Evolutionary conservation across 1,140 invertebrate species (phyloP), one percentile per base, ranked within the genome.

Genomic region (Philotrypesis tridentata): DNA sequence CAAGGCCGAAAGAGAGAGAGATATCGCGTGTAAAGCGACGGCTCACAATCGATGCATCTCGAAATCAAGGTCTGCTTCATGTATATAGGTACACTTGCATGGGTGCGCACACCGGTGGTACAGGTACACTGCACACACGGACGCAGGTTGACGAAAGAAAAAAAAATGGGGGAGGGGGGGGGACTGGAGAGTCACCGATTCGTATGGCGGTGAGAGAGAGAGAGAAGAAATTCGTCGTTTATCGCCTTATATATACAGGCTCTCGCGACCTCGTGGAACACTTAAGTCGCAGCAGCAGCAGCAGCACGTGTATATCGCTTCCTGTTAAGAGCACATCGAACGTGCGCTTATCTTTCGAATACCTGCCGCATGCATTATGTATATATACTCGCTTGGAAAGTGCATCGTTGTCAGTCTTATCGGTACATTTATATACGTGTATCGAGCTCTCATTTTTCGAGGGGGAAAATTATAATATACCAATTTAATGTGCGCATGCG

Each of bases 251-350:
- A 17, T 37, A 37, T 37, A 37, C 48, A 55, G 31, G 21, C 29
- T 37, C 14, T 17, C n/a, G n/a, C 37, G 33, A 72, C 70, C 70
- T 72, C 37, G 37, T 43, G 70, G 37, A 72, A 40, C 70, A 43
- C 70, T 72, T 72, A 33, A n/a, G 29, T 55, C 48, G 48, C 17
- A 4, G 31, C 31, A 67, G 48, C 17, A 4, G 31, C 31, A 67
- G 5, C 67, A 37, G 31, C 31, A 33, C 33, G 9, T 37, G 67
- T 31, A 70, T n/a, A n/a, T n/a, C n/a, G 70, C 31, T 43, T 40
- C 37, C 70, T 40, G 70, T 43, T 48, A 43, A 68, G 17, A 68
- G 31, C 12, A 6, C 63, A 65, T 65, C 67, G 21, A 25, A 5
- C 9, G 8, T 17, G 11, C 11, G 9, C 67, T 68, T 68, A 68